Conservation (phyloP, 2,797 vertebrate species). For the Adelosebastes latens region DNA sequence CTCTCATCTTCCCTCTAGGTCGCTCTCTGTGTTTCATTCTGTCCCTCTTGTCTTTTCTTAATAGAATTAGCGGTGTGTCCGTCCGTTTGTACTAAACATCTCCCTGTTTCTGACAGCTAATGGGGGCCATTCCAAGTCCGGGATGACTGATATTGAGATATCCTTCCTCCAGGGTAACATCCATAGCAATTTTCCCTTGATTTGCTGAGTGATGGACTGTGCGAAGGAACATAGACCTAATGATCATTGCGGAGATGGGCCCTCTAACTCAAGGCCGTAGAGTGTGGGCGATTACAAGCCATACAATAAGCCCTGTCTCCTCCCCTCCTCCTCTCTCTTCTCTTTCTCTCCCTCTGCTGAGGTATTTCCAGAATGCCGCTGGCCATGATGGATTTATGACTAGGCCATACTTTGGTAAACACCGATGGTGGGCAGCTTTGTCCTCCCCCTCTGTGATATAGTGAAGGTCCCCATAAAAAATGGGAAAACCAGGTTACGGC, state of each 20-base stretch:
- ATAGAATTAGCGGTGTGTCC: conserved; percentile 62
- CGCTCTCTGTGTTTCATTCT: conserved; percentile 14
- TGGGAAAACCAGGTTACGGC: conserved; percentile 79
- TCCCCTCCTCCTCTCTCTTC: conserved; percentile 4
- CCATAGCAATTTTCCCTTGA: conserved; percentile 74
- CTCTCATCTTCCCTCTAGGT: neutral
- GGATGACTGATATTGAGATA: conserved; percentile 69
- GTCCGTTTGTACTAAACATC: conserved; percentile 54
- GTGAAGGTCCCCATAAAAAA: conserved; percentile 81
- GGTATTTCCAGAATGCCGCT: conserved; percentile 82
- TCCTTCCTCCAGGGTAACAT: conserved; percentile 75
- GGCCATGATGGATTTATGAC: conserved; percentile 79
- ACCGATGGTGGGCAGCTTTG: conserved; percentile 78
- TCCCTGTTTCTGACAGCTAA: conserved; percentile 66
- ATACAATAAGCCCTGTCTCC: conserved; percentile 59
- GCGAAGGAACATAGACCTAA: conserved; percentile 70
- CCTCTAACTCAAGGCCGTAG: conserved; percentile 68
- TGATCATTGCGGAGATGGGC: conserved; percentile 71
- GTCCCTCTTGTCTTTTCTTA: conserved; percentile 49
- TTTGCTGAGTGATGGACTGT: conserved; percentile 74
- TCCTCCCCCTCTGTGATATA: conserved; percentile 72
- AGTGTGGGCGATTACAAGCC: conserved; percentile 62
- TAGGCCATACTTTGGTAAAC: conserved; percentile 79
- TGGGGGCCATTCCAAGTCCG: conserved; percentile 63
- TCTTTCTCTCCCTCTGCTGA: conserved; percentile 55